Evolutionary conservation across 2,888 invertebrate genomes (phyloP), one percentile per base, ranked within the genome.

Genomic region (Aporophyla nigra): DNA sequence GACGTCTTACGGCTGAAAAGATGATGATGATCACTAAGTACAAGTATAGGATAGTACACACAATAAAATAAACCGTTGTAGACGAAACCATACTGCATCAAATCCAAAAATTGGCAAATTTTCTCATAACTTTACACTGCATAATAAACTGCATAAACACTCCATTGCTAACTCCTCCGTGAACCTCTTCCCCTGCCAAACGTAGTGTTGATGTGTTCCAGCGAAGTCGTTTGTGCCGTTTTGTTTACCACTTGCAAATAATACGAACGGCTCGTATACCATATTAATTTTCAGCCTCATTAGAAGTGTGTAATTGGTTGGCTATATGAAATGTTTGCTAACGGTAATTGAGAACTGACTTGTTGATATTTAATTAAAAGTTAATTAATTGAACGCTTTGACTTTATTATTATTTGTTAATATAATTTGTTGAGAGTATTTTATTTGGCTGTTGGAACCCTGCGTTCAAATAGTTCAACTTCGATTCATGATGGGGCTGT

Each of bases 131-230:
- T n/a, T n/a, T n/a, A n/a, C n/a, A n/a, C n/a, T n/a, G n/a, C n/a
- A n/a, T n/a, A n/a, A n/a, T n/a, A n/a, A n/a, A n/a, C n/a, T n/a
- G n/a, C n/a, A n/a, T n/a, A n/a, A n/a, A n/a, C 49, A 65, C 65
- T 81, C 84, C 73, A 72, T 79, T 49, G 0, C 12, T 0, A 58
- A 3, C 7, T 81, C 6, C 27, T 83, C 79, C 16, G 27, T 70
- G 53, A 10, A 33, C 33, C 51, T 46, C 33, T 65, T 73, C 65
- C 16, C 14, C 14, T 71, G 63, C 65, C 83, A 81, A 83, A 79
- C 43, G 46, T 51, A 66, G 56, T 70, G 79, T 73, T 73, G 84
- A 83, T 78, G 46, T 78, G 62, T 84, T 73, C 62, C 79, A 70
- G 84, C 27, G 54, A 66, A 53, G 74, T 62, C 58, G 62, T 73